Conservation (phyloP, 2,888 invertebrate species). For the Hypomecis punctinalis region DNA sequence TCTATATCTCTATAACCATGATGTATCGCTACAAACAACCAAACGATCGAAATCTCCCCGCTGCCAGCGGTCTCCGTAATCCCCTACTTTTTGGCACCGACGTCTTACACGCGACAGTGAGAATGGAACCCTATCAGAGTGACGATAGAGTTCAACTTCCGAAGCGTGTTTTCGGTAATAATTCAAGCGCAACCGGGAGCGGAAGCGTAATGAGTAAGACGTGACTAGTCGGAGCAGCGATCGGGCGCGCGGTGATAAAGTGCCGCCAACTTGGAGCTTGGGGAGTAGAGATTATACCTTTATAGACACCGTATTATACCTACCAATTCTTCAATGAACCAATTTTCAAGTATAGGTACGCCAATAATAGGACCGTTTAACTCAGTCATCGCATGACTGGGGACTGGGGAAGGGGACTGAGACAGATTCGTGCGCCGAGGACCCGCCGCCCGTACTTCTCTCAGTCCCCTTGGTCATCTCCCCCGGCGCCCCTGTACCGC, state of each 20-base stretch:
- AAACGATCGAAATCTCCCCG: conserved; percentile 35
- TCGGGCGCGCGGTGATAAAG: conserved; percentile 38
- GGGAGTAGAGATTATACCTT: not conserved
- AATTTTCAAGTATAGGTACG: no score
- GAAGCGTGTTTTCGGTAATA: conserved; percentile 21
- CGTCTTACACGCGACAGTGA: not conserved
- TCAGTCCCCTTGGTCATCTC: no score
- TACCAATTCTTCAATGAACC: no score
- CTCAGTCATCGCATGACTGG: no score
- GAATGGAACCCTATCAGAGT: conserved; percentile 12
- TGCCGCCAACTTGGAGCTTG: conserved; percentile 25
- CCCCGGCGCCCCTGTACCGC: no score
- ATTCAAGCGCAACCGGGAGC: conserved; percentile 37
- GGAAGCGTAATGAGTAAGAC: conserved; percentile 44
- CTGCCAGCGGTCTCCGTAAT: conserved; percentile 37
- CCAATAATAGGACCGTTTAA: no score
- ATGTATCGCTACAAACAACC: conserved; percentile 20
- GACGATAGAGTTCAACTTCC: conserved; percentile 8
- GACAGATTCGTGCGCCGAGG: no score
- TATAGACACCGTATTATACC: no score
- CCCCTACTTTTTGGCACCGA: conserved; percentile 39
- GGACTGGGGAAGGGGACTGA: no score
- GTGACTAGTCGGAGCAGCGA: conserved; percentile 36
- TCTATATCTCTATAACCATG: no score
- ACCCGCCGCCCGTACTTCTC: no score